Percentiles rank a stretch among this genome's conserved stretches.
Conservation (phyloP, 2,113 vertebrate species). For the Psittacula cyanocephala region DNA sequence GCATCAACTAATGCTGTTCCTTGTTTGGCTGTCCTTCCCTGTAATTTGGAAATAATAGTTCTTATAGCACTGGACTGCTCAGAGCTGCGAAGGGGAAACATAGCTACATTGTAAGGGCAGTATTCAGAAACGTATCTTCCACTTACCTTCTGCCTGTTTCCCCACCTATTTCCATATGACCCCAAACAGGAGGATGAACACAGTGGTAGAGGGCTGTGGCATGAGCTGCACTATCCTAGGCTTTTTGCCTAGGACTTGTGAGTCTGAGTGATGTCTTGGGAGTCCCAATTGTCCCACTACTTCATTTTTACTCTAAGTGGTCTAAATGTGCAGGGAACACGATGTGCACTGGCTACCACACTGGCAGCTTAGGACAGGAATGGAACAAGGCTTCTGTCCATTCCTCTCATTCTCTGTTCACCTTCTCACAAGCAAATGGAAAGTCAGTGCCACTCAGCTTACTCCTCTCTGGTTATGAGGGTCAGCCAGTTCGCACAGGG, state of each 20-base stretch:
- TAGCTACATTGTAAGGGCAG: accelerated
- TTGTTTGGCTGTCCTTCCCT: background rate
- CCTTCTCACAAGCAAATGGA: background rate
- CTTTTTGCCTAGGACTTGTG: background rate
- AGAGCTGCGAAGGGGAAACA: background rate
- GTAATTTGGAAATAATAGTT: background rate
- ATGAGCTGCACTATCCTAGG: background rate
- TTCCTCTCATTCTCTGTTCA: background rate
- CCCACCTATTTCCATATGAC: background rate
- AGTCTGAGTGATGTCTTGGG: background rate
- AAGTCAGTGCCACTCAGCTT: background rate
- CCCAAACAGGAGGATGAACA: background rate
- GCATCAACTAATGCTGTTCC: background rate
- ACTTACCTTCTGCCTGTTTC: background rate
- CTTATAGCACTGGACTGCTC: background rate
- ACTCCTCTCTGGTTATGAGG: background rate
- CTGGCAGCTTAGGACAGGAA: background rate
- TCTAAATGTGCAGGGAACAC: background rate
- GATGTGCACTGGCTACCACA: accelerated
- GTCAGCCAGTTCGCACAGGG: background rate
- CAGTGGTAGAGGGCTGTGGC: background rate
- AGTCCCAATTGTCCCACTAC: background rate
- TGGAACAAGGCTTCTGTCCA: background rate
- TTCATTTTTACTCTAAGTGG: background rate
- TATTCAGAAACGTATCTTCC: background rate